Percentiles rank a stretch among this genome's conserved stretches.
phyloP scores from a whole-genome alignment of 2,888 invertebrate genomes.

The Lissocephala sabroskyi region DNA sequence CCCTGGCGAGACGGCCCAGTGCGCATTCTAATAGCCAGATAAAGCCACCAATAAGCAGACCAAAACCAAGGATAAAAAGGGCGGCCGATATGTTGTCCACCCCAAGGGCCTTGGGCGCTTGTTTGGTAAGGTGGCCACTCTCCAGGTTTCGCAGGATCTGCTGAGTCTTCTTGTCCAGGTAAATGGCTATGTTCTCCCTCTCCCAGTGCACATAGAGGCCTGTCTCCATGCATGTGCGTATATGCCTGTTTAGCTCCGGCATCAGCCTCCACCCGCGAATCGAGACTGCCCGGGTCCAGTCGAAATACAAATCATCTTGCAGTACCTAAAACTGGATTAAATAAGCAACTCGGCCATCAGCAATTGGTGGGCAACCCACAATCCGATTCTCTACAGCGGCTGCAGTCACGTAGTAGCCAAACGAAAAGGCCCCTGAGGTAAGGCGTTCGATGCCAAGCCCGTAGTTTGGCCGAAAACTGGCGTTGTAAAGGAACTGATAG shows the following conservation, averaged over 20 bases:
- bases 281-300: constrained; percentile 68
- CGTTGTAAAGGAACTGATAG: constrained; percentile 58
- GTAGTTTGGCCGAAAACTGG: constrained; percentile 55
- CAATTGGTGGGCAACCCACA: no score
- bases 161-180: constrained; percentile 59
- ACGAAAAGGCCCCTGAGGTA: constrained; percentile 53
- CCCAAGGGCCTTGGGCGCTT: constrained; percentile 52
- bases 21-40: constrained; percentile 47
- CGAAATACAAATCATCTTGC: constrained; percentile 67
- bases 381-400: constrained; percentile 60
- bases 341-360: no score
- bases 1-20: constrained; percentile 4
- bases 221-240: constrained; percentile 58
- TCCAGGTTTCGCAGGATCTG: constrained; percentile 49
- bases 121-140: constrained; percentile 44
- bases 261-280: constrained; percentile 69
- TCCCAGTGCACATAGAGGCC: constrained; percentile 69
- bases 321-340: constrained; percentile 56
- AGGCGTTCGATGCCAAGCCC: constrained; percentile 68
- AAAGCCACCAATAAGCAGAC: constrained; percentile 45
- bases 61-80: constrained; percentile 59
- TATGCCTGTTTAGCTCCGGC: constrained; percentile 59
- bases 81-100: constrained; percentile 67
- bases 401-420: constrained; percentile 60
- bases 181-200: constrained; percentile 43